Percentiles rank a stretch among this genome's conserved stretches.
These are phyloP conservation scores for Zaprionus ghesquierei DNA, from an alignment of 1,140 invertebrate species.

Conservation along the genomic window DNA sequence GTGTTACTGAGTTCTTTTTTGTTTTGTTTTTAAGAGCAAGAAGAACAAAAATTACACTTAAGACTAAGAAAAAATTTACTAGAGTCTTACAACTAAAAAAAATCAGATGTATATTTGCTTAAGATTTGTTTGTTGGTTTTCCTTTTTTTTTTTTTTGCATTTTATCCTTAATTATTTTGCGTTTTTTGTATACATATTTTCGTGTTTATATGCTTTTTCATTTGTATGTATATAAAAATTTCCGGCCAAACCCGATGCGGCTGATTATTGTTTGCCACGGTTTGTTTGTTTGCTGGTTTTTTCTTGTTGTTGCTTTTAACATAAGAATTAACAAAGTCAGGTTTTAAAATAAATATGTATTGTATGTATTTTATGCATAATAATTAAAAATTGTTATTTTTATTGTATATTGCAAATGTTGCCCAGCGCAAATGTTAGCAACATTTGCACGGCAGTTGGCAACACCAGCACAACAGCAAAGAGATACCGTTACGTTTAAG, in stretches of 20 bases:
- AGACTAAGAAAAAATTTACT: conserved; percentile 82
- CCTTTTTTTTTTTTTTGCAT: conserved; percentile 12
- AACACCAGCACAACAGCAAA: conserved; percentile 78
- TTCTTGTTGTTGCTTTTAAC: conserved; percentile 50
- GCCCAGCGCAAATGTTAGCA: conserved; percentile 73
- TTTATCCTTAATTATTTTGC: conserved; percentile 16
- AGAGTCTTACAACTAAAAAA: conserved; percentile 78
- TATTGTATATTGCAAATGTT: conserved; percentile 77
- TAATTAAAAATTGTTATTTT: conserved; percentile 60
- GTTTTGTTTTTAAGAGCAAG: conserved; percentile 69
- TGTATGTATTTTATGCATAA: conserved; percentile 57
- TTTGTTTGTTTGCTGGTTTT: conserved; percentile 22
- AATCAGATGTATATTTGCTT: conserved; percentile 81
- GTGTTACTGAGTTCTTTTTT: conserved; percentile 22
- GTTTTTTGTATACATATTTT: conserved; percentile 51
- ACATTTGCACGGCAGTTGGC: conserved; percentile 78
- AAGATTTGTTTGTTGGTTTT: conserved; percentile 48
- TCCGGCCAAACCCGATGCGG: conserved; percentile 33
- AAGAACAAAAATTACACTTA: conserved; percentile 78
- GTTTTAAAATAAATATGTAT: conserved; percentile 75
- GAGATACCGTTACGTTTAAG: conserved; percentile 79
- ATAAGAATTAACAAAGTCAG: conserved; percentile 78
- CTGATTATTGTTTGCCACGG: conserved; percentile 41
- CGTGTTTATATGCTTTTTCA: conserved; percentile 37
- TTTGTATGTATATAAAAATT: conserved; percentile 63